A percentile compares a stretch with the other conserved stretches of the same genome.
phyloP scores from a whole-genome alignment of 1,140 invertebrate genomes.

The Hypsibius dujardini region DNA sequence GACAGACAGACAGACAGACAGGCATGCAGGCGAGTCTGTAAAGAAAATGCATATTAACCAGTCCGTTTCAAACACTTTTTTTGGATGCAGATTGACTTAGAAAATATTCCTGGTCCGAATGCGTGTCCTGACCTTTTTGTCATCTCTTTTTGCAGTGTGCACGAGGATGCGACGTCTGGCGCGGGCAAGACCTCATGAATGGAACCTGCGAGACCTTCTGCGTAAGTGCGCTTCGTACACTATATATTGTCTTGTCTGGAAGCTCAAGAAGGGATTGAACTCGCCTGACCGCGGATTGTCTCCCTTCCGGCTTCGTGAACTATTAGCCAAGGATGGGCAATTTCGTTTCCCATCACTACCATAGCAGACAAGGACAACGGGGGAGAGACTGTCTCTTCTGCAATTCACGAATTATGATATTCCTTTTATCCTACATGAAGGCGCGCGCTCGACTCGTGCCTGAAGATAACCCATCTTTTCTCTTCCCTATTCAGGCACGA shows the following conservation, averaged over 20 bases:
- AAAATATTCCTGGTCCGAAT: background rate
- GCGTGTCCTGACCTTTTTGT: background rate
- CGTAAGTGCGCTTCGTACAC: background rate
- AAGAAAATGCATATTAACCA: background rate
- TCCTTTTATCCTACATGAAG: background rate
- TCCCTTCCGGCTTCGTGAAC: background rate
- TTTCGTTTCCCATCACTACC: background rate
- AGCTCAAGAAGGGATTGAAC: background rate
- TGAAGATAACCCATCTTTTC: background rate
- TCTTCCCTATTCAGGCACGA: background rate
- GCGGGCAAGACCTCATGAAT: background rate
- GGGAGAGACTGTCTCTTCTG: background rate
- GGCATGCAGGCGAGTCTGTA: background rate
- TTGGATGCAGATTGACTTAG: background rate
- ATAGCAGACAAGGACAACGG: background rate
- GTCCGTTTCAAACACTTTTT: background rate
- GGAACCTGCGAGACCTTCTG: background rate
- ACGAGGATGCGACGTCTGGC: background rate
- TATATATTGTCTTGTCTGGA: background rate
- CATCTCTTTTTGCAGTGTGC: background rate
- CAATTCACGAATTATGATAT: background rate
- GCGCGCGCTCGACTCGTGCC: background rate
- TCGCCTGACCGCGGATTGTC: background rate
- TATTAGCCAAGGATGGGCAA: background rate
- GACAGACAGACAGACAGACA: too few relatives aligned